Conservation (phyloP, 2,797 vertebrate genomes). For the Sebastes vulpes region DNA sequence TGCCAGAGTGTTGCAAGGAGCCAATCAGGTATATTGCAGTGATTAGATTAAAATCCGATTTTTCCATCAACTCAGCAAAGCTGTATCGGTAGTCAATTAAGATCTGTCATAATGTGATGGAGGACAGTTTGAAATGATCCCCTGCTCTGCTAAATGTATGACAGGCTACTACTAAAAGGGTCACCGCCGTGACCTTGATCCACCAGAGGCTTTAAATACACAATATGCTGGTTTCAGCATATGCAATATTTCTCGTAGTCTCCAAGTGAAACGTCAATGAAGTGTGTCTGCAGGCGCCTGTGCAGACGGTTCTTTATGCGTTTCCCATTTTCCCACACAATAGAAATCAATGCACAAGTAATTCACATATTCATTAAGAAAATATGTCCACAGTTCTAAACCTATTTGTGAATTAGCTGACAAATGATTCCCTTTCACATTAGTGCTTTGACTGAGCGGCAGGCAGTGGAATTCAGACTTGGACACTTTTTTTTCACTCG, state of each 20-base stretch:
- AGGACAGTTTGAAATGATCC: conserved; percentile 86
- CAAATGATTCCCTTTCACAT: conserved; percentile 82
- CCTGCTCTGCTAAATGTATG: conserved; percentile 80
- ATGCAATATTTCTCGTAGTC: conserved; percentile 77
- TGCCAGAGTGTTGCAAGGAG: conserved; percentile 73
- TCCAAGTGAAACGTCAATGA: conserved; percentile 81
- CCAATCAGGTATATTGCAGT: conserved; percentile 82
- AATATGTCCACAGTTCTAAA: conserved; percentile 78
- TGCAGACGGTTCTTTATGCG: conserved; percentile 67
- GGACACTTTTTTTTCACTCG: conserved; percentile 70
- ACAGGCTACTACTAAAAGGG: conserved; percentile 85
- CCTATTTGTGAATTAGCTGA: conserved; percentile 84
- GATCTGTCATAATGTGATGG: conserved; percentile 85
- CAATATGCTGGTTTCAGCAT: conserved; percentile 83
- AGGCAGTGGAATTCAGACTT: conserved; percentile 75
- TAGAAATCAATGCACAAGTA: conserved; percentile 86
- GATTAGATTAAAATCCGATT: conserved; percentile 84
- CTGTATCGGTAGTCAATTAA: conserved; percentile 84
- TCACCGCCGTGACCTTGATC: conserved; percentile 81
- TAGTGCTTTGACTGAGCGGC: conserved; percentile 76
- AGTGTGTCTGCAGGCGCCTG: conserved; percentile 72
- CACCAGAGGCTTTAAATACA: conserved; percentile 81
- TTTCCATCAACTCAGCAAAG: conserved; percentile 84
- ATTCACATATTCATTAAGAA: conserved; percentile 88
- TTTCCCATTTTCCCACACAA: conserved; percentile 84